Evolutionary conservation across 1,140 invertebrate genomes (phyloP), one percentile per base, ranked within the genome.

Genomic region (Kradibia gibbosae): DNA sequence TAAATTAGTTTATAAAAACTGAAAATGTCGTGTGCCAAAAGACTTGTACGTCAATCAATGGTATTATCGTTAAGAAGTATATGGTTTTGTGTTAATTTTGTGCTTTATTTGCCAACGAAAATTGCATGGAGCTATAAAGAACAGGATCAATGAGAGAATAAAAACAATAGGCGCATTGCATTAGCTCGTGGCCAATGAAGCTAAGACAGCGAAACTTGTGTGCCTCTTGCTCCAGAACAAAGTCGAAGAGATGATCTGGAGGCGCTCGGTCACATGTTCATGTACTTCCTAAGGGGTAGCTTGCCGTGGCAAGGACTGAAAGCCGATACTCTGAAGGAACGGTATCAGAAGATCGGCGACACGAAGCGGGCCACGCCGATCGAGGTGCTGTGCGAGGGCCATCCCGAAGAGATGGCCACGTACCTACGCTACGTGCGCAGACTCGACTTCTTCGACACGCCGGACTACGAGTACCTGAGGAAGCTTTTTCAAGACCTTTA

Each of bases 221-320:
- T 60, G 3, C 2, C 20, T 67, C 5, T 36, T 34, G 22, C 50
- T 80, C 62, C 92, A 96, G 99, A 99, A 93, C 99, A 99, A 95
- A 99, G 98, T 89, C 94, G 99, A 90, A 94, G 99, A 90, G 99
- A 99, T 92, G 99, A 99, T 93, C 93, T 99, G 88, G 99, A 99
- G 93, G 98, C 99, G 78, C 92, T 99, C 85, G 99, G 99, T 83
- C 98, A 99, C 93, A 99, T 99, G 98, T 99, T 99, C 93, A 99
- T 99, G 98, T 99, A 99, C 93, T 99, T 99, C 93, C 93, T 99
- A 88, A 94, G 98, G 88, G 99, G 99, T 85, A 99, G 97, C 89
- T 94, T 99, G 90, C 99, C 99, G 80, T 99, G 99, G 99, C 99
- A 99, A 93, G 99, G 99, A 84, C 94, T 99, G 86, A 99, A 99